phyloP scores from a whole-genome alignment of 2,888 invertebrate genomes.

The Noctua fimbriata region DNA sequence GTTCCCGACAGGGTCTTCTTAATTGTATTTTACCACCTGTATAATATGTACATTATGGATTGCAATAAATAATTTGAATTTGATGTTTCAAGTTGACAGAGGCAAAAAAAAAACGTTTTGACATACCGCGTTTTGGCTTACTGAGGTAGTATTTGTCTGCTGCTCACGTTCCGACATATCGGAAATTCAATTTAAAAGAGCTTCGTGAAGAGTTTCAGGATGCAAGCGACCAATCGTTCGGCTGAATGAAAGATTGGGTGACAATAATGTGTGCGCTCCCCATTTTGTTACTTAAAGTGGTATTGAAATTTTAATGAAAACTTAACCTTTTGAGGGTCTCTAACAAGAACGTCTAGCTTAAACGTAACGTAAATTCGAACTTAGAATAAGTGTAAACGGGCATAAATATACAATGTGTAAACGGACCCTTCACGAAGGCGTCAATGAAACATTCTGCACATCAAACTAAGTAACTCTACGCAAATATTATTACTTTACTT shows the following conservation, averaged over 20 bases:
- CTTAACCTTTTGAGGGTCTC: neutral
- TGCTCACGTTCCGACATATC: constrained; percentile 18
- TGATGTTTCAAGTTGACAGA: neutral
- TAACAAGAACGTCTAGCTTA: neutral
- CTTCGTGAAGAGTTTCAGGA: neutral
- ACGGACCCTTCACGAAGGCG: too few relatives aligned
- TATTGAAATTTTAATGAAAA: neutral
- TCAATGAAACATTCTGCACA: too few relatives aligned
- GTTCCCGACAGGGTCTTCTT: too few relatives aligned
- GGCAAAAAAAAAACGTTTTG: neutral
- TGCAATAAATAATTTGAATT: too few relatives aligned
- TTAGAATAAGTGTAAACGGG: too few relatives aligned
- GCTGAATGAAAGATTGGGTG: constrained; percentile 1
- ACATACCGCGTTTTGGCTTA: neutral
- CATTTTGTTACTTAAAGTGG: neutral
- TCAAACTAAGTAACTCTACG: too few relatives aligned
- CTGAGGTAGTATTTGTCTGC: neutral
- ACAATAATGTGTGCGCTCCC: neutral
- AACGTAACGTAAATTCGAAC: neutral
- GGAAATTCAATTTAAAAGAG: constrained; percentile 32
- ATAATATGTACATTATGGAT: too few relatives aligned
- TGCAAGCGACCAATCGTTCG: neutral
- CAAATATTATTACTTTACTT: too few relatives aligned
- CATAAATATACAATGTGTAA: too few relatives aligned
- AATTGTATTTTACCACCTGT: too few relatives aligned